Conservation (phyloP, 2,113 vertebrate genomes). For the Loxodonta africana region DNA sequence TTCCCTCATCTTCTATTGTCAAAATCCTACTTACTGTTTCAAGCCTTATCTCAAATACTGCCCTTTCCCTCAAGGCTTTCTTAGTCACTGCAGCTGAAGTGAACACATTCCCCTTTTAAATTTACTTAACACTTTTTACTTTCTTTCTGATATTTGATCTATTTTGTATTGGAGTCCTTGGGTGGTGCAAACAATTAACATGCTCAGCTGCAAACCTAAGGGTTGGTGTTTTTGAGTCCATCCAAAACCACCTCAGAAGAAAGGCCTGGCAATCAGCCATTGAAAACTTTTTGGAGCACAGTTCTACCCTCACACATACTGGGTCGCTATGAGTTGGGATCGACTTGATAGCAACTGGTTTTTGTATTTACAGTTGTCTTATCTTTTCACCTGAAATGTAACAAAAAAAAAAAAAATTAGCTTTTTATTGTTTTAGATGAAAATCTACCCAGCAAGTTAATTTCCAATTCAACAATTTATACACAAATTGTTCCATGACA, state of each 20-base stretch:
- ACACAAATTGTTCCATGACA: too few species aligned
- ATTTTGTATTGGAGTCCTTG: background rate
- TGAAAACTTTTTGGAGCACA: background rate
- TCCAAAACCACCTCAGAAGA: background rate
- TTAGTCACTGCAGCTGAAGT: background rate
- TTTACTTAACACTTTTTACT: background rate
- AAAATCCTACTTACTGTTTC: conserved; percentile 5
- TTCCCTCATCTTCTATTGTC: background rate
- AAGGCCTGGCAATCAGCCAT: background rate
- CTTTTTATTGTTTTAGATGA: too few species aligned
- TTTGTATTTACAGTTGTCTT: background rate
- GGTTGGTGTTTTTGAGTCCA: background rate
- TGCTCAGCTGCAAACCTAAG: background rate
- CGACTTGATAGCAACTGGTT: background rate
- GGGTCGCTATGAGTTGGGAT: background rate
- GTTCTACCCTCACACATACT: background rate
- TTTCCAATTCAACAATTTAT: too few species aligned
- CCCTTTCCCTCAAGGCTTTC: background rate
- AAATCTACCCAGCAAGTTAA: too few species aligned
- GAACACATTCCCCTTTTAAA: background rate
- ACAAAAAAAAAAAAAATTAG: too few species aligned
- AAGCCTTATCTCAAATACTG: background rate
- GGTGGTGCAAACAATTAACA: background rate
- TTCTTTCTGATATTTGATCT: background rate
- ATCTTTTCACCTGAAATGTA: background rate